These are phyloP conservation scores for Dicrurus megarhynchus DNA, from an alignment of 2,113 vertebrate genomes.

Conservation along the genomic window DNA sequence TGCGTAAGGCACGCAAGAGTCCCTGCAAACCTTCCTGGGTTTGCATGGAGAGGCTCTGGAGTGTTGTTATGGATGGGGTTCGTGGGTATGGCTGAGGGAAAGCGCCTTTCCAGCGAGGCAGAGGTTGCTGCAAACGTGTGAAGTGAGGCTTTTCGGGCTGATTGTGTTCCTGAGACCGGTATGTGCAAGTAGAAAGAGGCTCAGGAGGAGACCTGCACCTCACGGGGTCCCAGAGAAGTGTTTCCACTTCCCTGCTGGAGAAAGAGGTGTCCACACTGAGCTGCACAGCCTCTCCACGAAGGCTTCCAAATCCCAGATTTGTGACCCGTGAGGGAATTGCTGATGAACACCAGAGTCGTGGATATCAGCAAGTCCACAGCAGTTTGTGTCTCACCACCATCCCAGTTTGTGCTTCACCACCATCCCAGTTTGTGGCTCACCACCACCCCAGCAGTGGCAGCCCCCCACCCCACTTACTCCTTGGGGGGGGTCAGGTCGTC, in stretches of 20 bases:
- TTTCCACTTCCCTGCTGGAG: neutral
- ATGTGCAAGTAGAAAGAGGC: neutral
- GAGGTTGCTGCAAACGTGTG: neutral
- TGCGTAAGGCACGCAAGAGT: conserved; percentile 30
- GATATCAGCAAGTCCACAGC: neutral
- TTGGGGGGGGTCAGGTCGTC: conserved; percentile 94
- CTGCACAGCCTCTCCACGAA: neutral
- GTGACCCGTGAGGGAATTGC: fast-evolving
- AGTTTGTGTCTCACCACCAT: neutral
- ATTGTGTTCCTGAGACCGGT: neutral
- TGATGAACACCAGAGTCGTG: neutral
- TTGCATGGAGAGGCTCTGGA: conserved; percentile 11
- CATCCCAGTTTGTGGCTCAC: neutral
- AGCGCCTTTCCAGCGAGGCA: neutral
- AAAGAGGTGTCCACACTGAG: neutral
- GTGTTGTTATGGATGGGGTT: neutral
- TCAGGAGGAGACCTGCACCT: neutral
- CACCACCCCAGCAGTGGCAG: neutral
- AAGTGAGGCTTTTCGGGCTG: neutral
- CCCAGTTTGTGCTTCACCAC: neutral
- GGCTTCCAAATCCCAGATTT: neutral
- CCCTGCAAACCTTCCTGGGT: conserved; percentile 1
- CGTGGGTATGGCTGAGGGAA: neutral
- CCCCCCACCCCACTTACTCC: conserved; percentile 79
- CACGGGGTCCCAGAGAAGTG: neutral